Evolutionary conservation across 2,113 vertebrate genomes (phyloP).

Genomic region (Cavia aperea): DNA sequence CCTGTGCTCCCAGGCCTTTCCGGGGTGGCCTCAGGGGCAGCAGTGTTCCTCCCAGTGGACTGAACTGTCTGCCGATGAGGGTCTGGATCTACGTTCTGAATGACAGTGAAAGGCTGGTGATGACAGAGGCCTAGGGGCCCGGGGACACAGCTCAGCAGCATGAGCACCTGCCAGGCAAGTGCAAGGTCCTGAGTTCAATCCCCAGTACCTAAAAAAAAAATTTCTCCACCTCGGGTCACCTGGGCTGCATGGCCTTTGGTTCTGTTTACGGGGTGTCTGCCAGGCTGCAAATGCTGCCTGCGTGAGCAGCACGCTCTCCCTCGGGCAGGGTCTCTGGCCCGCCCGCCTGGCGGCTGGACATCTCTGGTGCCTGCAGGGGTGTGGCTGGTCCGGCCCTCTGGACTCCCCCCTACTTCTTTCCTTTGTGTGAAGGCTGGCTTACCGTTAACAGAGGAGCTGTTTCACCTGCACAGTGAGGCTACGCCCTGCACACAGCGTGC

Average conservation of each 20-base stretch:
- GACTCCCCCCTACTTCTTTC: not conserved
- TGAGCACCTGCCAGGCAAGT: no score
- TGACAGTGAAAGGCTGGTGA: not conserved
- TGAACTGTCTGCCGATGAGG: not conserved
- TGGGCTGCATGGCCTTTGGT: not conserved
- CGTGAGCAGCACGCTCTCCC: accelerated
- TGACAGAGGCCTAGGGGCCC: not conserved
- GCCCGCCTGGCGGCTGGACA: accelerated
- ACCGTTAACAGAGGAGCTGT: not conserved
- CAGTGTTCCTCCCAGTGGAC: not conserved
- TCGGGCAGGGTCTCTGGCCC: not conserved
- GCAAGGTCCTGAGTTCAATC: no score
- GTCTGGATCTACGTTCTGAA: not conserved
- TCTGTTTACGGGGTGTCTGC: not conserved
- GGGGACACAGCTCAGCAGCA: no score
- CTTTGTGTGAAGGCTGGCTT: not conserved
- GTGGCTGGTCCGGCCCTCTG: not conserved
- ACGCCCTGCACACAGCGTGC: not conserved
- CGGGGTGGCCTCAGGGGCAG: not conserved
- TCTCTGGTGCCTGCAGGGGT: accelerated
- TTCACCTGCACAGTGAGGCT: not conserved
- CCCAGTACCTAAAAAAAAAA: no score
- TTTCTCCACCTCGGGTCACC: accelerated
- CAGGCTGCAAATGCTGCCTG: not conserved
- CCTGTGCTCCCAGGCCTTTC: not conserved